Evolutionary conservation across 2,888 invertebrate species (phyloP), one percentile per base, ranked within the genome.

Genomic region (Punctoribates punctum): DNA sequence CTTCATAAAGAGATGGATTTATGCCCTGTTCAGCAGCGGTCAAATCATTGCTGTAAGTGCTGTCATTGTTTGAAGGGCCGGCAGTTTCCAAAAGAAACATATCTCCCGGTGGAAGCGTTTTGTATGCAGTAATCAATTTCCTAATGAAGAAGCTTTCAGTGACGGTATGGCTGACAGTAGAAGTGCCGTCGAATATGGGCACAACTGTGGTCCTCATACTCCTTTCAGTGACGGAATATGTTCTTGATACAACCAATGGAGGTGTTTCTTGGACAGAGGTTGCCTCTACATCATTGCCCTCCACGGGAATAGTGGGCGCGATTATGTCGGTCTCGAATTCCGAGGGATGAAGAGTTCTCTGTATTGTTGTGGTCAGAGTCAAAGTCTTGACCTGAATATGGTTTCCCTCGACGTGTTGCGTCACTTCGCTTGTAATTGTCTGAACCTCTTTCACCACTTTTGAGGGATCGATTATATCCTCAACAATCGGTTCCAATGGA

Each of bases 61-160:
- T 46, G 23, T 74, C 67, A 60, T 77, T 73, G 42, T 73, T 74
- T 8, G 46, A 42, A 23, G 72, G 23, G 15, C 76, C 51, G 25
- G 77, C 65, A 8, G 78, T 78, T 2, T 76, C 75, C 8, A 78
- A 27, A n/a, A 79, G 67, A 13, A 78, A 75, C 57, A 78, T 48
- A 23, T 81, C 80, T 34, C 80, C 79, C 5, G 94, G 93, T 8
- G 93, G 94, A 67, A 94, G 83, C 0, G 94, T 95, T 83, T 94
- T 94, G 1, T 92, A 93, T 0, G 94, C 94, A 0, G 93, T 93
- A 15, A 95, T 93, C 76, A 94, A 85, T 82, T 94, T 88, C 0
- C 94, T 93, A 27, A 94, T 87, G 82, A 91, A 88, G 84, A 94
- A 95, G 0, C 94, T 94, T 85, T 95, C 95, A 2, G 94, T 90